A percentile compares a stretch with the other conserved stretches of the same genome.
Evolutionary conservation across 2,888 invertebrate genomes (phyloP).

Genomic region (Halictus ligatus): DNA sequence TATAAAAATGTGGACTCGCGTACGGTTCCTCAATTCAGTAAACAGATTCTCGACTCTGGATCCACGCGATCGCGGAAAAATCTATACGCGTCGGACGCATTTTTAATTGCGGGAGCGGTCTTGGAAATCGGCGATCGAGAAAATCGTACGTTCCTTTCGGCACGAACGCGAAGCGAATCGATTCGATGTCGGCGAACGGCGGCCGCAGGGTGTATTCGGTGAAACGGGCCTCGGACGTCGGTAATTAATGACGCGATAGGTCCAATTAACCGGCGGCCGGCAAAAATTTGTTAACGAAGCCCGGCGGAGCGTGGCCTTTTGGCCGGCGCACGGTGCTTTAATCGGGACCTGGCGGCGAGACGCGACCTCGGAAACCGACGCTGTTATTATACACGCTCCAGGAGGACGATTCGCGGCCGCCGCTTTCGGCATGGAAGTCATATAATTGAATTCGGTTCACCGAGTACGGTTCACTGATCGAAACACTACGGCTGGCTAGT

Average conservation of each 20-base stretch:
- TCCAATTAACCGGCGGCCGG: conserved; percentile 60
- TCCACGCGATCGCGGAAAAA: too few relatives aligned
- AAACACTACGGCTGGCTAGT: conserved; percentile 74
- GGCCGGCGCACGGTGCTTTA: conserved; percentile 52
- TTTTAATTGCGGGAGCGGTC: background rate
- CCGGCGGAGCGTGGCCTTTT: conserved; percentile 44
- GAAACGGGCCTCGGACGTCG: conserved; percentile 18
- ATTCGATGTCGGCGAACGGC: background rate
- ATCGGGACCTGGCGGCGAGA: conserved; percentile 65
- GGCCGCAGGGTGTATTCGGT: background rate
- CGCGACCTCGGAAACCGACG: conserved; percentile 6
- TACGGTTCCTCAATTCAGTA: background rate
- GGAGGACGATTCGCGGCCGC: conserved; percentile 59
- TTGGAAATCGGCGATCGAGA: background rate
- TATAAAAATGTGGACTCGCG: too few relatives aligned
- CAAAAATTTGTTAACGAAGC: conserved; percentile 66
- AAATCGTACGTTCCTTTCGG: background rate
- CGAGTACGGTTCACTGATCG: conserved; percentile 70
- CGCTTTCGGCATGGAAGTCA: conserved; percentile 70
- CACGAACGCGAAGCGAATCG: background rate
- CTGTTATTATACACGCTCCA: conserved; percentile 64
- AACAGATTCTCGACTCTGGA: too few relatives aligned
- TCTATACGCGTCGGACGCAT: too few relatives aligned
- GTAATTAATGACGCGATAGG: conserved; percentile 62
- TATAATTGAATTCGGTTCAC: conserved; percentile 78